phyloP scores from a whole-genome alignment of 2,888 invertebrate genomes.

The Anoplius nigerrimus region DNA sequence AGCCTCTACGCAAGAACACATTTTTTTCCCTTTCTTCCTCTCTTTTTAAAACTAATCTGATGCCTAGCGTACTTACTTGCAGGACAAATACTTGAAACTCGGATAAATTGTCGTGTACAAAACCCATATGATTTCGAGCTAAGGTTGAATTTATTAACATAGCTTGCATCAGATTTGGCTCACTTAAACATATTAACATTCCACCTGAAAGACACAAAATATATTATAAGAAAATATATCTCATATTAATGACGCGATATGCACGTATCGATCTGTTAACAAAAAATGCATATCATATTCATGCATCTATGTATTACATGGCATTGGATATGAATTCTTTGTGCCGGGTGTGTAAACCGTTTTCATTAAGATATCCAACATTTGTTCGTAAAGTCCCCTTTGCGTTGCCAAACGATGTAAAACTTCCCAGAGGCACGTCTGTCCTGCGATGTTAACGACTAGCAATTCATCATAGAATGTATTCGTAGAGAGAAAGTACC shows the following conservation, averaged over 20 bases:
- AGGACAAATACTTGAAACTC: constrained; percentile 77
- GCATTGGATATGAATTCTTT: constrained; percentile 53
- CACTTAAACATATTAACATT: constrained; percentile 77
- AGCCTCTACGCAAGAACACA: constrained; percentile 70
- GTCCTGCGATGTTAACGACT: constrained; percentile 80
- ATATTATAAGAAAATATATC: constrained; percentile 10
- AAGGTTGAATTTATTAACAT: constrained; percentile 76
- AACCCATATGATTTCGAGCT: constrained; percentile 75
- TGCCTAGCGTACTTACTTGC: constrained; percentile 74
- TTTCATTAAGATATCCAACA: constrained; percentile 77
- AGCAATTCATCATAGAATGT: constrained; percentile 81
- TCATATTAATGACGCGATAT: constrained; percentile 47
- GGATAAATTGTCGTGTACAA: constrained; percentile 76
- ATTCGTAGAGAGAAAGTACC: constrained; percentile 79
- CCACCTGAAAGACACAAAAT: constrained; percentile 63
- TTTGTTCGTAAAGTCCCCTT: constrained; percentile 78
- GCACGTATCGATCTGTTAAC: constrained; percentile 11
- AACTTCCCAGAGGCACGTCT: constrained; percentile 80
- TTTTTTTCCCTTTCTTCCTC: no score
- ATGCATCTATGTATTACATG: constrained; percentile 40
- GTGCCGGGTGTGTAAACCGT: constrained; percentile 64
- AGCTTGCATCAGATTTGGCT: constrained; percentile 72
- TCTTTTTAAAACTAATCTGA: no score
- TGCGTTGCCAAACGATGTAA: constrained; percentile 77
- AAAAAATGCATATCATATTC: no score